Base-by-base conservation (phyloP, 2,888 invertebrate genomes). In the Eilema depressum region DNA sequence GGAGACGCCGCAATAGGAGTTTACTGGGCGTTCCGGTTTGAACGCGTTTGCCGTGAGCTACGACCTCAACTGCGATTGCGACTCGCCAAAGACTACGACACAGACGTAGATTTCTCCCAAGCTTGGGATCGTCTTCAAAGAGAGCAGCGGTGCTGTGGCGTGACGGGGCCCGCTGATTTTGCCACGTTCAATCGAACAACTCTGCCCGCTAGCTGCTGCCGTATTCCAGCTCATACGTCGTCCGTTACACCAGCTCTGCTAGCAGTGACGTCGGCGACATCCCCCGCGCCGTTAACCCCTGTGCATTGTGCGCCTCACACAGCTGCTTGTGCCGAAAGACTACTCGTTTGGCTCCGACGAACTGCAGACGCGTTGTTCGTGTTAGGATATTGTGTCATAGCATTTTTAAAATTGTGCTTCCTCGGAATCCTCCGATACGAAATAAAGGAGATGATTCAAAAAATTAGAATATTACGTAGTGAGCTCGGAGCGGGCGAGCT, bases 361-460 rank as follows among this genome's bases (percentile, higher is more conserved):
- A 97, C 97, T 62, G 98, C 98, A 66, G 98, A 98, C 89, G 96
- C 98, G 74, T 96, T 98, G 71, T 98, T 97, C 88, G 97, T 98
- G 73, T 92, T 98, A 83, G 98, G 98, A 72, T 98, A 98, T 92
- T 98, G 98, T 94, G 98, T 98, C 77, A 97, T 98, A 85, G 97
- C 98, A 85, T 98, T 98, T 95, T 96, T 98, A 83, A 98, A 98
- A 94, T 96, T 98, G 92, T 98, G 98, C 96, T 98, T 98, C 96
- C 96, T 98, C 79, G 98, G 98, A 75, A 98, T 98, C 84, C 96
- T 98, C 83, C 96, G 98, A 74, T 98, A 98, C 95, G 98, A 98
- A 95, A 98, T 98, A 88, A 96, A 97, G 81, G 98, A 98, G 92
- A 98, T 98, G 98, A 98, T 98, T 88, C 98, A 98, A 91, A 98